Percentiles rank a stretch among this genome's conserved stretches.
Conservation (phyloP, 1,140 invertebrate species). For the Lepidostoma basale region DNA sequence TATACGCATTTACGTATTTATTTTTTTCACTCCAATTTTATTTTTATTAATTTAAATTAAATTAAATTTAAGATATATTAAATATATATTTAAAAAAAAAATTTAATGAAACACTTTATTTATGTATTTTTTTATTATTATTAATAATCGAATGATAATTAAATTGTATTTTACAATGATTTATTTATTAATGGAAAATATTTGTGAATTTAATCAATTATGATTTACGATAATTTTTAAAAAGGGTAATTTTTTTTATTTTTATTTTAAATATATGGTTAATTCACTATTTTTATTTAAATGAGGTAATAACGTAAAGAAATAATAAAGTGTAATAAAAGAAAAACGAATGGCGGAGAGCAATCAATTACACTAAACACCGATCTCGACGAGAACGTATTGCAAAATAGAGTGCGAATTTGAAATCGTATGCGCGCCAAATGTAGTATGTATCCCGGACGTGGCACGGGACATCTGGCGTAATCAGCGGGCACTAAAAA, state of each 20-base stretch:
- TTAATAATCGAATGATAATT: not conserved
- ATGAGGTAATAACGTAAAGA: not conserved
- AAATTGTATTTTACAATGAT: not conserved
- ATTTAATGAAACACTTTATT: not conserved
- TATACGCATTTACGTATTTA: not conserved
- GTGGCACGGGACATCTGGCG: slow-evolving; percentile 41
- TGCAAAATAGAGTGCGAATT: slow-evolving; percentile 27
- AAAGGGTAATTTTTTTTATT: too few species aligned
- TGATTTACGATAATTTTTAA: not conserved
- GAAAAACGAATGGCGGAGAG: not conserved
- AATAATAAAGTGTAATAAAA: not conserved
- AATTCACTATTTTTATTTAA: not conserved
- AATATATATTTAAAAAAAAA: not conserved
- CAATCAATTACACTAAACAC: slow-evolving; percentile 20
- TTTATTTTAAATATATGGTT: not conserved
- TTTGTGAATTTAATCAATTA: not conserved
- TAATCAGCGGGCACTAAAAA: slow-evolving; percentile 47
- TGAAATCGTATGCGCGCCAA: slow-evolving; percentile 12
- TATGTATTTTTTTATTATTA: not conserved
- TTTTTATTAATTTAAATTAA: not conserved
- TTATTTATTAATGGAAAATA: not conserved
- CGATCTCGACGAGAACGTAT: slow-evolving; percentile 13
- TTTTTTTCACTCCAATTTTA: not conserved
- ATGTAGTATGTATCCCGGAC: slow-evolving; percentile 26
- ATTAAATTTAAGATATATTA: not conserved